Conservation (phyloP, 2,113 vertebrate genomes). For the Lagopus muta region DNA sequence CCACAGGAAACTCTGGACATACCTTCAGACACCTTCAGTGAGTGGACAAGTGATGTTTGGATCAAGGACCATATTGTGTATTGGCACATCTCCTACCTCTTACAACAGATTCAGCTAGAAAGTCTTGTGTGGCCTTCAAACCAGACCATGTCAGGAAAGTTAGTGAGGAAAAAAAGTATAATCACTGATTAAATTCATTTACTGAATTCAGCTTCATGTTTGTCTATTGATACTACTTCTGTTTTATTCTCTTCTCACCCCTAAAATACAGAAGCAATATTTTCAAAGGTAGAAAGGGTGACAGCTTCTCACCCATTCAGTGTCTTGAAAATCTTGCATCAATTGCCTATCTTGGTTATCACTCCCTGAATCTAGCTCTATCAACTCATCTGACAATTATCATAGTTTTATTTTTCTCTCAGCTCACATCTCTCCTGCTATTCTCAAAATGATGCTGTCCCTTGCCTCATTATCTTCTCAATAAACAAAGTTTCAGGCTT, state of each 20-base stretch:
- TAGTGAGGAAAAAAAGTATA: fast-evolving
- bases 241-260: background rate
- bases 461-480: background rate
- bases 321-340: background rate
- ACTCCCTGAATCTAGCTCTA: background rate
- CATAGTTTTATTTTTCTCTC: background rate
- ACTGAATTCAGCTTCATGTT: background rate
- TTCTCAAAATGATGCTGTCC: background rate
- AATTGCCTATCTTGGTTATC: background rate
- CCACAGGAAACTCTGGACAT: background rate
- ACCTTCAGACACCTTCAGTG: background rate
- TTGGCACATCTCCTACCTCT: background rate
- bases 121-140: background rate
- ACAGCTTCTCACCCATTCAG: background rate
- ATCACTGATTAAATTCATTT: background rate
- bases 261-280: background rate
- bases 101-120: background rate
- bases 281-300: background rate
- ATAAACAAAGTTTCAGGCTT: background rate
- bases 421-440: background rate
- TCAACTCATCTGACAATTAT: background rate
- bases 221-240: background rate
- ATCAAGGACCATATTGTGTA: background rate
- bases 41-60: background rate
- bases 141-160: background rate